Conservation (phyloP, 2,113 vertebrate genomes). For the Oreochromis tanganicae region DNA sequence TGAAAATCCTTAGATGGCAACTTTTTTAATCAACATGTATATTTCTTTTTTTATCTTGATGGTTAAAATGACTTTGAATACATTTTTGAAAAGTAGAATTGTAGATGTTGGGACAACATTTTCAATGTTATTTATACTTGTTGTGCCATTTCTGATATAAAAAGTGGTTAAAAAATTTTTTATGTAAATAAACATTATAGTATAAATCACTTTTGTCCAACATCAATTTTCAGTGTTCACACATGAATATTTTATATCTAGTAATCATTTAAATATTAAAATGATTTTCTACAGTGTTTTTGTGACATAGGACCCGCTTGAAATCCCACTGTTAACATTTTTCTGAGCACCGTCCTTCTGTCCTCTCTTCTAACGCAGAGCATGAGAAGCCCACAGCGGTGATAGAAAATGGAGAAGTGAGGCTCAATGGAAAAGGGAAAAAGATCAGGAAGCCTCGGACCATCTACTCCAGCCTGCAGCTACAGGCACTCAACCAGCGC, state of each 20-base stretch:
- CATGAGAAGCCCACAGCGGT: constrained; percentile 71
- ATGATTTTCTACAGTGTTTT: neutral
- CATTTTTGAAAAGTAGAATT: neutral
- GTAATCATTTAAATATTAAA: neutral
- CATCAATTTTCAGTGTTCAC: neutral
- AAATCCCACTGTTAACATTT: neutral
- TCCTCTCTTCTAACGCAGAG: constrained; percentile 50
- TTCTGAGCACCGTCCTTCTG: neutral
- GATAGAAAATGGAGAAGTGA: constrained; percentile 74
- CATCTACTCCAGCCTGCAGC: constrained; percentile 88
- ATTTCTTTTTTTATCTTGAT: neutral
- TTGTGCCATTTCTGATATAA: neutral
- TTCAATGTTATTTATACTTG: neutral
- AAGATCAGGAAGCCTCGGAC: constrained; percentile 90
- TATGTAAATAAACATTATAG: neutral
- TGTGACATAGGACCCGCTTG: neutral
- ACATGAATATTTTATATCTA: neutral
- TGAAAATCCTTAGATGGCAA: neutral
- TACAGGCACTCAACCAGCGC: constrained; percentile 87
- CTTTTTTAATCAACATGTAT: neutral
- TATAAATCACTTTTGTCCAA: neutral
- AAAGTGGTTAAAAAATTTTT: neutral
- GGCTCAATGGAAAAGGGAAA: constrained; percentile 77
- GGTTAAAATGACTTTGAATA: neutral
- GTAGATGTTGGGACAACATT: neutral